Percentiles rank a stretch among this genome's conserved stretches.
Conservation (phyloP, 2,113 vertebrate genomes). For the Engystomops pustulosus region DNA sequence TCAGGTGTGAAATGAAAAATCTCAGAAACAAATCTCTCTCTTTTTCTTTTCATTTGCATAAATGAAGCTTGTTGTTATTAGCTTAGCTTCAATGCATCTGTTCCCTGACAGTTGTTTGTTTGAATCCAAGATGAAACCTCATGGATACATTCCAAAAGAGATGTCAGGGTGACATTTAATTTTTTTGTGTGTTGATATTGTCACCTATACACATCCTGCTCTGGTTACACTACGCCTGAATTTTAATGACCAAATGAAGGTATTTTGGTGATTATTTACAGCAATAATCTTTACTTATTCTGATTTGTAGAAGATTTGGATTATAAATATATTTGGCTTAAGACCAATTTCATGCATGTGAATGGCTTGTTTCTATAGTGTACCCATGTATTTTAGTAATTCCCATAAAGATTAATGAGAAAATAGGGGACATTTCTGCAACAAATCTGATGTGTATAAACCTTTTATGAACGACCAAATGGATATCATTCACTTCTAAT, state of each 20-base stretch:
- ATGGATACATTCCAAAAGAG: constrained; percentile 51
- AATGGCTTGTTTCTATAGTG: too few species aligned
- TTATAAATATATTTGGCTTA: too few species aligned
- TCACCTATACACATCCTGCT: constrained; percentile 37
- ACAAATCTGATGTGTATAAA: too few species aligned
- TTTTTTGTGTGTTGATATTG: constrained; percentile 11
- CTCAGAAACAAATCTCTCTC: constrained; percentile 58
- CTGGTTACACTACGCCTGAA: not conserved
- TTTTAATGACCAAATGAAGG: not conserved
- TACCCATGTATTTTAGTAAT: too few species aligned
- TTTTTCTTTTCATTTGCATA: constrained; percentile 57
- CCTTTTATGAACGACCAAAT: too few species aligned
- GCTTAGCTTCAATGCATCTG: constrained; percentile 56
- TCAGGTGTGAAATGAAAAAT: constrained; percentile 65
- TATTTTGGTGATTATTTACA: not conserved
- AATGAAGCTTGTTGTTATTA: constrained; percentile 54
- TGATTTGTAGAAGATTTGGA: too few species aligned
- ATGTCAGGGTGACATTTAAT: constrained; percentile 46
- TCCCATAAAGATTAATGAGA: too few species aligned
- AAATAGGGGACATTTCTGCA: too few species aligned
- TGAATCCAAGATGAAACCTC: constrained; percentile 38
- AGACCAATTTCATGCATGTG: too few species aligned
- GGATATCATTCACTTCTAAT: too few species aligned
- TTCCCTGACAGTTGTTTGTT: constrained; percentile 55
- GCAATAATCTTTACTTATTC: not conserved